Evolutionary conservation across 2,797 vertebrate species (phyloP).

Genomic region (Poeciliopsis gracilis): DNA sequence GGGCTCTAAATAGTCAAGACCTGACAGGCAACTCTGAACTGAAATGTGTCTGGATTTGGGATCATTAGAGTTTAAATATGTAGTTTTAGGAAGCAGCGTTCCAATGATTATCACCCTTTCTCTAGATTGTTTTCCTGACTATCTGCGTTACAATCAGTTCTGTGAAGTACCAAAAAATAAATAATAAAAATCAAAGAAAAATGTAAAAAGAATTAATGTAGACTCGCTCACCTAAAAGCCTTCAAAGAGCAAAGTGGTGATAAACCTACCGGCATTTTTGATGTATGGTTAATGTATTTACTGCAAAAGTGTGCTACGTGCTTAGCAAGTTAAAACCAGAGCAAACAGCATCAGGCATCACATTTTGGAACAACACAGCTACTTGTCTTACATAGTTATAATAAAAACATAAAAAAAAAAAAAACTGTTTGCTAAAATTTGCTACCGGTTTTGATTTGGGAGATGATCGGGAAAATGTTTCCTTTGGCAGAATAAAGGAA

Average conservation of each 20-base stretch:
- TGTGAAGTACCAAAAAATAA: neutral
- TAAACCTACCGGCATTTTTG: neutral
- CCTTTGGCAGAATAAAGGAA: neutral
- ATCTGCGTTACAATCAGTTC: neutral
- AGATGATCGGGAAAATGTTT: neutral
- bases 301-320: neutral
- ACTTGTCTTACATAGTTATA: neutral
- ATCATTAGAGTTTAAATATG: neutral
- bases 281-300: neutral
- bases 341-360: neutral
- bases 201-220: neutral
- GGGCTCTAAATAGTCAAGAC: neutral
- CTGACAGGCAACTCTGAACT: neutral
- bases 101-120: neutral
- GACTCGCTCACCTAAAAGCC: neutral
- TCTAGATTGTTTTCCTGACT: neutral
- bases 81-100: neutral
- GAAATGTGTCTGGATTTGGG: neutral
- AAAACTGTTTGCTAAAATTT: neutral
- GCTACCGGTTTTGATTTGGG: neutral
- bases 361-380: neutral
- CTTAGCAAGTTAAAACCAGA: neutral
- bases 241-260: neutral
- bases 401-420: neutral
- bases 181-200: neutral